A percentile compares a stretch with the other conserved stretches of the same genome.
Conservation (phyloP, 2,797 vertebrate genomes). For the Platyrinchus mystaceus region DNA sequence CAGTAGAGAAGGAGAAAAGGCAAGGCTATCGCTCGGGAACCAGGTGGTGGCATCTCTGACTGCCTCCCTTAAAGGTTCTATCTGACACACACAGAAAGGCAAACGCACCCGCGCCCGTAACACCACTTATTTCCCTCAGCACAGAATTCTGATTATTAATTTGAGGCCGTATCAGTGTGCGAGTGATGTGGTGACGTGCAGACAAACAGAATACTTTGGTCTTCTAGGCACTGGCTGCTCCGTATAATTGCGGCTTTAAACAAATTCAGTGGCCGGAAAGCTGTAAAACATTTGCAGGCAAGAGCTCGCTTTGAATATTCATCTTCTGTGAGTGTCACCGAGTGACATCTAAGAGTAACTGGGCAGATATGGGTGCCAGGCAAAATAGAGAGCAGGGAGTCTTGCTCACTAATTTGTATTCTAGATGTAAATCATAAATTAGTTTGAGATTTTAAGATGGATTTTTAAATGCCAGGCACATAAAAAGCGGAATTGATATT, state of each 20-base stretch:
- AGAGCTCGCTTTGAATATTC: conserved; percentile 72
- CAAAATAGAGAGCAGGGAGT: conserved; percentile 26
- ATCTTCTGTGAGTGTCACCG: conserved; percentile 61
- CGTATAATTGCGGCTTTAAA: conserved; percentile 44
- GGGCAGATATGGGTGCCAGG: conserved; percentile 66
- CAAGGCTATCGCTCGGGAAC: fast-evolving
- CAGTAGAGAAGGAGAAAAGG: background rate
- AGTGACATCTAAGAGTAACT: conserved; percentile 54
- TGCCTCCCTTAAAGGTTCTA: background rate
- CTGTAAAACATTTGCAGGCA: conserved; percentile 54
- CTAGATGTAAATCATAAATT: conserved; percentile 71
- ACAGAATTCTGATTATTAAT: background rate
- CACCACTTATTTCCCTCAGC: background rate
- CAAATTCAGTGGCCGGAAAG: conserved; percentile 47
- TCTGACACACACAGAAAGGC: background rate
- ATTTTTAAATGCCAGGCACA: conserved; percentile 76
- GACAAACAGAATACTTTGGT: background rate
- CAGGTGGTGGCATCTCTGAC: fast-evolving
- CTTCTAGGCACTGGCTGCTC: conserved; percentile 53
- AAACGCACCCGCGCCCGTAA: fast-evolving
- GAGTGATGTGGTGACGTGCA: background rate
- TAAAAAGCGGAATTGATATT: conserved; percentile 69
- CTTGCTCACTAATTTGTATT: conserved; percentile 68
- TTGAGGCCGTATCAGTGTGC: background rate
- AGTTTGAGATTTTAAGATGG: conserved; percentile 72